Evolutionary conservation across 2,113 vertebrate species (phyloP).

Genomic region (Carassius auratus): DNA sequence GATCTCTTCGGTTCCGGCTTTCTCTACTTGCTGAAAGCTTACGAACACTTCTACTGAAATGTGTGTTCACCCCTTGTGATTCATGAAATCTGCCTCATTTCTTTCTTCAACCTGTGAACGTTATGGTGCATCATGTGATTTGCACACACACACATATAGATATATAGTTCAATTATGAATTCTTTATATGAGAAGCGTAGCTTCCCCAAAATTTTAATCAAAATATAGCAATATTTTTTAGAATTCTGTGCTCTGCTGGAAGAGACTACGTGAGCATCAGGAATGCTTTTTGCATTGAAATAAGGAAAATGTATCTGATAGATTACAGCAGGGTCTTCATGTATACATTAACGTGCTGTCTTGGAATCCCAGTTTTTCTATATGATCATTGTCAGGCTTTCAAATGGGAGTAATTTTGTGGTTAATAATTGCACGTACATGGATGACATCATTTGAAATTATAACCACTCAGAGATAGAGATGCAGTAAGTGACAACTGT

Average conservation of each 20-base stretch:
- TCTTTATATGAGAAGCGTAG: too few relatives aligned
- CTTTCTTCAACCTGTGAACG: too few relatives aligned
- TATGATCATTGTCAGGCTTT: neutral
- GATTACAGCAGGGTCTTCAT: too few relatives aligned
- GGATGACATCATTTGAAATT: neutral
- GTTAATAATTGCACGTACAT: neutral
- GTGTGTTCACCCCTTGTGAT: neutral
- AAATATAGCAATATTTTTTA: too few relatives aligned
- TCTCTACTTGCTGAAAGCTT: neutral
- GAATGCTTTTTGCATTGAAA: too few relatives aligned
- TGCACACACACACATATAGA: too few relatives aligned
- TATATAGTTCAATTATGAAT: too few relatives aligned
- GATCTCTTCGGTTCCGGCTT: constrained; percentile 52
- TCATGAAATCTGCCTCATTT: neutral
- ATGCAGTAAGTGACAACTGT: neutral
- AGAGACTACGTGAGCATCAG: too few relatives aligned
- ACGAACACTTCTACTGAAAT: neutral
- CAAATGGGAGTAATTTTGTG: neutral
- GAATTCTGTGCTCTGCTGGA: too few relatives aligned
- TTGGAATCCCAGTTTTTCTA: neutral
- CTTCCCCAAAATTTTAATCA: too few relatives aligned
- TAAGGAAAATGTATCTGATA: too few relatives aligned
- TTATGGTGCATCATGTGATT: neutral
- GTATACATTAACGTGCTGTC: neutral
- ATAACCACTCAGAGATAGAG: neutral